Evolutionary conservation across 2,888 invertebrate species (phyloP).

Genomic region (Thereva nobilitata): DNA sequence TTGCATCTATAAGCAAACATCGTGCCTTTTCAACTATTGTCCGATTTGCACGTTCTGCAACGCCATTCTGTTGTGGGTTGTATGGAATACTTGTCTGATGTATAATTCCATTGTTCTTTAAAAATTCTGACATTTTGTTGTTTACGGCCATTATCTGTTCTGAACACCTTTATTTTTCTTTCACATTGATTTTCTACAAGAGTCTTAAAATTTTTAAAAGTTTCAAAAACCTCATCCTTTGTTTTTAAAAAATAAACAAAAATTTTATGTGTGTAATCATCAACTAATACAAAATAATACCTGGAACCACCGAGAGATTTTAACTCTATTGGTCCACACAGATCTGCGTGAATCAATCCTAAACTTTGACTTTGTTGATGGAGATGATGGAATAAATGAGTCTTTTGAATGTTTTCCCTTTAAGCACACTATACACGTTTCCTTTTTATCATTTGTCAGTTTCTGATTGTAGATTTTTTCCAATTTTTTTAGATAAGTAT

Average conservation of each 20-base stretch:
- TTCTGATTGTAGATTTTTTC: not conserved
- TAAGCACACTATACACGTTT: not conserved
- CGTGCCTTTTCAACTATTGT: too few species aligned
- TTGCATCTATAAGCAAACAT: too few species aligned
- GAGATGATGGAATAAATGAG: not conserved
- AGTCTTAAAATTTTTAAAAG: slow-evolving; percentile 48
- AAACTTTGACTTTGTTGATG: not conserved
- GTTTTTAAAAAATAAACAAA: slow-evolving; percentile 50
- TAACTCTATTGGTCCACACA: slow-evolving; percentile 51
- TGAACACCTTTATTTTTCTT: too few species aligned
- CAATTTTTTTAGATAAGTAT: not conserved
- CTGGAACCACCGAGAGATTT: slow-evolving; percentile 47
- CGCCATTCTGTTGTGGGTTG: too few species aligned
- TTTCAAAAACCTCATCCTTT: slow-evolving; percentile 47
- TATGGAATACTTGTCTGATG: not conserved
- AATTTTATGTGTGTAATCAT: slow-evolving; percentile 44
- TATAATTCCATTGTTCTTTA: not conserved
- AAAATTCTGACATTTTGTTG: slow-evolving; percentile 18
- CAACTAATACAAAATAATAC: slow-evolving; percentile 51
- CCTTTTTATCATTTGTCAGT: not conserved
- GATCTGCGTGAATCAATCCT: slow-evolving; percentile 46
- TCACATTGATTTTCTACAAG: too few species aligned
- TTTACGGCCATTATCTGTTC: too few species aligned
- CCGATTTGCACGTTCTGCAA: too few species aligned
- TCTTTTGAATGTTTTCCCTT: slow-evolving; percentile 5